Evolutionary conservation across 2,888 invertebrate species (phyloP), one percentile per base, ranked within the genome.

Genomic region (Spilarctia lutea): DNA sequence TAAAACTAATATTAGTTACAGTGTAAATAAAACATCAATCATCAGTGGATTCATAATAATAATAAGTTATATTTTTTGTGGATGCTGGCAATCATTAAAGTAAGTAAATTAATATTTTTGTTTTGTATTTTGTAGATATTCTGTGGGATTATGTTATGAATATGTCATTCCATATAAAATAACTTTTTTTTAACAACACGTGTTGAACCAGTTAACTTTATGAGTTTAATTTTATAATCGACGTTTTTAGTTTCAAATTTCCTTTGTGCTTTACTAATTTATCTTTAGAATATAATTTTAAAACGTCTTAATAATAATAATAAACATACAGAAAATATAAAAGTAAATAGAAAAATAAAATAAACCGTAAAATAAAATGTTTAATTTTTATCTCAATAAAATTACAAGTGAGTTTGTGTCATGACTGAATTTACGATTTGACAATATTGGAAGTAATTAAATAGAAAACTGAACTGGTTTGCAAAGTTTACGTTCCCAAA

Each of bases 11-110:
- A 72, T 73, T 72, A 74, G 78, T 85, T 79, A 65, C 30, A 67
- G 74, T 81, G 77, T 45, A 71, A 13, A 48, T 60, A 68, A 33
- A 11, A 48, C 33, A 66, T 72, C 24, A 68, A 18, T 60, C 4
- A 18, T 30, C 45, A 45, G 71, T 56, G 80, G 75, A 84, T 78
- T 78, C 20, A 72, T 68, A 35, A 60, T 73, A 16, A 70, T 63
- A 56, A 48, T 30, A 70, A 70, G 16, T 63, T 20, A 10, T 65
- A 24, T 52, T 39, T 48, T 24, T 10, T 71, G 71, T 76, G 80
- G 69, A 70, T 75, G 73, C 83, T 75, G 83, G 70, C 56, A 73
- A 71, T 65, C 74, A 42, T 70, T 20, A 65, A 77, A 78, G 82
- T 82, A 82, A 68, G 82, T 75, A 63, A 63, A 63, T 4, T 30